These are phyloP conservation scores for Zaprionus vittiger DNA, from an alignment of 1,140 invertebrate genomes.

Conservation along the genomic window DNA sequence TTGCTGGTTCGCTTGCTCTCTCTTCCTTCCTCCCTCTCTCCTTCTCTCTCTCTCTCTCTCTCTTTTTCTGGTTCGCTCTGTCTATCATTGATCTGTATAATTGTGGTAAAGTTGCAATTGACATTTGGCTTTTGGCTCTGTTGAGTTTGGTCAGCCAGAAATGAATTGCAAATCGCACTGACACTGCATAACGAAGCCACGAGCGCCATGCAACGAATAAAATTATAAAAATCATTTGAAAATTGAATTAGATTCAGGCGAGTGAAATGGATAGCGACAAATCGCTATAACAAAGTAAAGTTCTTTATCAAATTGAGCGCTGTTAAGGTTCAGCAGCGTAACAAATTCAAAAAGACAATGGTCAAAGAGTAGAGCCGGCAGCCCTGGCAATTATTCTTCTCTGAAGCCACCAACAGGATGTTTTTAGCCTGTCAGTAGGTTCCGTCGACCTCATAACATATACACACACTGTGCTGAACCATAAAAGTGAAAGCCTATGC, in stretches of 20 bases:
- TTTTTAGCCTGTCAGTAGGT: constrained; percentile 7
- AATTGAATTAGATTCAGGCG: background rate
- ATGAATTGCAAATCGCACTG: constrained; percentile 10
- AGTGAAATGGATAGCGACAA: background rate
- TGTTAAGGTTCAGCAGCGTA: constrained; percentile 5
- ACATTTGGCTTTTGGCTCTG: constrained; percentile 22
- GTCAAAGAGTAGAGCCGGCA: constrained; percentile 26
- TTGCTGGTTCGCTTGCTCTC: background rate
- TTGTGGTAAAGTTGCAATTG: constrained; percentile 49
- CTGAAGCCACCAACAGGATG: constrained; percentile 44
- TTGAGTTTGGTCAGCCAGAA: constrained; percentile 15
- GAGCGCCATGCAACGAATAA: constrained; percentile 1
- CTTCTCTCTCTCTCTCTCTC: background rate
- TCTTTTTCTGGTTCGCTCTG: no score
- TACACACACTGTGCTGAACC: constrained; percentile 13
- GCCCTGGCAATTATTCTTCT: constrained; percentile 68
- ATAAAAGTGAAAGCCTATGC: constrained; percentile 44
- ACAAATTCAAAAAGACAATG: constrained; percentile 31
- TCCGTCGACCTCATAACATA: constrained; percentile 7
- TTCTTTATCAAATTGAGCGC: background rate
- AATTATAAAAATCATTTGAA: constrained; percentile 1
- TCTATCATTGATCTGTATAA: constrained; percentile 30
- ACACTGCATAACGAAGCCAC: background rate
- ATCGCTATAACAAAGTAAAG: background rate
- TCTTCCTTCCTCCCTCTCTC: background rate